Evolutionary conservation across 2,113 vertebrate genomes (phyloP), one percentile per base, ranked within the genome.

Genomic region (Procapra przewalskii): DNA sequence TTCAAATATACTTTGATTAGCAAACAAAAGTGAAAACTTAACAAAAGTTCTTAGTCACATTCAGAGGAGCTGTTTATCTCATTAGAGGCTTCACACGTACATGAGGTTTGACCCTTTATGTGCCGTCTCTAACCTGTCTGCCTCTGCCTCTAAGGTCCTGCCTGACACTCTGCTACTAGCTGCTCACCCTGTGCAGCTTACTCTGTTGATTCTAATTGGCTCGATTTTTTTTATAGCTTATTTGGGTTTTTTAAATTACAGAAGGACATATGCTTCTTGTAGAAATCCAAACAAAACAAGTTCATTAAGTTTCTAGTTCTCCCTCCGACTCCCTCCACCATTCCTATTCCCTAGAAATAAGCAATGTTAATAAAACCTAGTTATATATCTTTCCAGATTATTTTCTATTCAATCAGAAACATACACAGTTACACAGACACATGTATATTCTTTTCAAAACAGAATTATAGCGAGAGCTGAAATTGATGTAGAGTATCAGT

Each of bases 221-320:
- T 91, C 4, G 0, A 59, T 40, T 77, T 77, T 81, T 92, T 92
- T 8, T 33, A 92, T 88, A 82, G 52, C 90, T 88, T 87, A 62
- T 43, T 90, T 27, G 45, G 3, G 21, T 67, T 85, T 79, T 50
- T 89, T 90, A 31, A 92, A 84, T 92, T 77, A 77, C 10, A 94
- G 48, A 94, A 55, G 82, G 45, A 17, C 45, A 54, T 54, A 52
- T 64, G 45, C 14, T 11, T 88, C 54, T 77, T 92, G 19, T 50
- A 95, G 77, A 92, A 96, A 83, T 95, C 83, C 14, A 79, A 64
- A 90, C 75, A 77, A 92, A 82, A 62, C 36, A 48, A 45, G 54
- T 92, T 75, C 45, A 84, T 33, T 77, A 77, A 83, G 79, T 77
- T 83, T 92, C 55, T 80, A 29, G 48, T 79, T 15, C 23, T 29